Evolutionary conservation across 2,113 vertebrate genomes (phyloP).

Genomic region (Cephalophus harveyi): DNA sequence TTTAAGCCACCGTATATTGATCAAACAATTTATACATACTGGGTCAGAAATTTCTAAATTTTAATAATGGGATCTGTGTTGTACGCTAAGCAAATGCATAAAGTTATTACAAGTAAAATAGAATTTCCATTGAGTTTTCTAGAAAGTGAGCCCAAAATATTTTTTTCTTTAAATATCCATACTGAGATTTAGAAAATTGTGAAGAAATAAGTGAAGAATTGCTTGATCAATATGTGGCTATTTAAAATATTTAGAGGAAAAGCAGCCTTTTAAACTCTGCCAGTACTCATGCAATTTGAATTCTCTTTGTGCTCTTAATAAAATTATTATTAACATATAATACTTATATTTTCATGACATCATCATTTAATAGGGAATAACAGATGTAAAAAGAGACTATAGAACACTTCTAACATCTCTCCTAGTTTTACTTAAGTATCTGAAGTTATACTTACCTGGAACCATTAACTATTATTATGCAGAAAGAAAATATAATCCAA

Average conservation of each 20-base stretch:
- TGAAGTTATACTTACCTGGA: not conserved
- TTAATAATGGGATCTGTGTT: not conserved
- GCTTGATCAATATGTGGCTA: not conserved
- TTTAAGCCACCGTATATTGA: not conserved
- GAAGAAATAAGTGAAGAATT: not conserved
- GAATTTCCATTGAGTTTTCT: not conserved
- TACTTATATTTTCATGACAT: not conserved
- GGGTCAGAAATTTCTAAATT: not conserved
- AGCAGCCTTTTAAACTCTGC: not conserved
- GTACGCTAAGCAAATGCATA: not conserved
- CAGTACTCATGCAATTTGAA: not conserved
- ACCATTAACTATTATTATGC: not conserved
- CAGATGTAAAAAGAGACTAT: not conserved
- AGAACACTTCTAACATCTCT: not conserved
- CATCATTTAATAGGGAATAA: not conserved
- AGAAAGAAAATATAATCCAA: not conserved
- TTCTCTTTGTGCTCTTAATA: not conserved
- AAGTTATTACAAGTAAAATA: not conserved
- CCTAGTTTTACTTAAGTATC: not conserved
- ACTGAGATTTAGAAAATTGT: not conserved
- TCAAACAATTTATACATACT: not conserved
- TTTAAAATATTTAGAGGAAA: not conserved
- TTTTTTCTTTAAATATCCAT: not conserved
- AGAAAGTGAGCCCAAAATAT: not conserved
- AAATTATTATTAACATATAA: not conserved